These are phyloP conservation scores for Bedellia somnulentella DNA, from an alignment of 2,888 invertebrate species.

Conservation along the genomic window DNA sequence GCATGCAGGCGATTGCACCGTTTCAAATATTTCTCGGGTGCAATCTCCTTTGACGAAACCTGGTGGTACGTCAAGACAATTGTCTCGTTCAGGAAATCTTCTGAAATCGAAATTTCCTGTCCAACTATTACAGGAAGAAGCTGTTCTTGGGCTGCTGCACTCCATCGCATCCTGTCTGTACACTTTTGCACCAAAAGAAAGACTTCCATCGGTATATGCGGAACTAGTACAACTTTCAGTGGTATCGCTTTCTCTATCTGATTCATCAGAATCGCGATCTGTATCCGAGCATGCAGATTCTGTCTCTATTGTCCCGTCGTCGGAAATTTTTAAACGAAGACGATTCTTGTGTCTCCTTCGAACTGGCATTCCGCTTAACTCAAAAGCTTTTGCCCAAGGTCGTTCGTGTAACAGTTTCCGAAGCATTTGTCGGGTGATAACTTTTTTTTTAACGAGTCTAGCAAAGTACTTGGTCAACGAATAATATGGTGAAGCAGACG, in stretches of 20 bases:
- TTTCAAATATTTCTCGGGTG: conserved; percentile 35
- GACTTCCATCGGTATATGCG: conserved; percentile 34
- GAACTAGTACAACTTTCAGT: conserved; percentile 42
- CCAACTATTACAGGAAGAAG: conserved; percentile 57
- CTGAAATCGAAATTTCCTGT: conserved; percentile 68
- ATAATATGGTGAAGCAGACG: conserved; percentile 76
- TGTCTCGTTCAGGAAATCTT: conserved; percentile 43
- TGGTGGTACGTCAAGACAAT: conserved; percentile 27
- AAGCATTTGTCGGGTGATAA: conserved; percentile 70
- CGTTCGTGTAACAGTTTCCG: conserved; percentile 72
- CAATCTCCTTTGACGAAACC: conserved; percentile 30
- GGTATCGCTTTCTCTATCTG: conserved; percentile 38
- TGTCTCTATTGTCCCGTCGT: conserved; percentile 41
- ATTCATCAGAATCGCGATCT: conserved; percentile 21
- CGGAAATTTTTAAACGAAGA: conserved; percentile 37
- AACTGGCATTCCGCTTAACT: conserved; percentile 43
- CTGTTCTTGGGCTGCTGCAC: conserved; percentile 37
- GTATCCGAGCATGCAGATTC: conserved; percentile 45
- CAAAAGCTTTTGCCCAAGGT: conserved; percentile 51
- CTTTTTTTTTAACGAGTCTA: conserved; percentile 70
- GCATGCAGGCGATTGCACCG: conserved; percentile 12
- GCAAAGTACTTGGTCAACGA: conserved; percentile 77
- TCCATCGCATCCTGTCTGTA: conserved; percentile 65
- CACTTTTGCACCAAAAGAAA: conserved; percentile 30
- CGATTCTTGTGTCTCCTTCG: conserved; percentile 45